Evolutionary conservation across 1,140 invertebrate genomes (phyloP).

Genomic region (Drosophila biarmipes): DNA sequence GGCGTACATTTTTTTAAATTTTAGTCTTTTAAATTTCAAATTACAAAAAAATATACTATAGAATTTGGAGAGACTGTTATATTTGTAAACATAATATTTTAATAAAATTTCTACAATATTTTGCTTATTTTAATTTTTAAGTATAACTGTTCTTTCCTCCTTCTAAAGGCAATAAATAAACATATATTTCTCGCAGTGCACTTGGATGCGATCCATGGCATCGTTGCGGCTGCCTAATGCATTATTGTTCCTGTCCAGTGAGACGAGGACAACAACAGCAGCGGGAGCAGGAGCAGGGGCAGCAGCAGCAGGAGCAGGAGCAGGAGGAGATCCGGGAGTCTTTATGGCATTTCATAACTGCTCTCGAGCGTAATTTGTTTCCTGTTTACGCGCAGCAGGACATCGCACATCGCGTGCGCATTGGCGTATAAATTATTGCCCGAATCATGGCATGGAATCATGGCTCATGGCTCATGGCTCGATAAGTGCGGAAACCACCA

Average conservation of each 20-base stretch:
- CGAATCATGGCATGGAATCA: constrained; percentile 75
- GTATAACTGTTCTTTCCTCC: too few species aligned
- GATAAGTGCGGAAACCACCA: constrained; percentile 45
- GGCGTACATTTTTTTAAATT: too few species aligned
- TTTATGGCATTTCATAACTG: constrained; percentile 82
- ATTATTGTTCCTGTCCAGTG: constrained; percentile 80
- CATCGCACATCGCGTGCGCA: constrained; percentile 75
- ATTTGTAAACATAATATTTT: too few species aligned
- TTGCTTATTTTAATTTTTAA: too few species aligned
- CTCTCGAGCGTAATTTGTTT: constrained; percentile 82
- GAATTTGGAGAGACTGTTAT: too few species aligned
- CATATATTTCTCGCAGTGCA: not conserved
- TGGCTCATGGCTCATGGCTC: constrained; percentile 60
- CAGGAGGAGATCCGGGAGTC: constrained; percentile 35
- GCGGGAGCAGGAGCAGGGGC: constrained; percentile 29
- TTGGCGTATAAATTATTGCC: constrained; percentile 81
- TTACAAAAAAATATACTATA: too few species aligned
- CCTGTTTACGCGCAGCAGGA: constrained; percentile 81
- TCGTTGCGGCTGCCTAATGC: constrained; percentile 73
- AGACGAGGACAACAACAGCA: constrained; percentile 45
- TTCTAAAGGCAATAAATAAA: too few species aligned
- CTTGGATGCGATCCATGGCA: constrained; percentile 16
- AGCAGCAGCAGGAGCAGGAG: constrained; percentile 26
- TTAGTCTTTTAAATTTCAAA: too few species aligned
- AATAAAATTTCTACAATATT: too few species aligned